A percentile compares a stretch with the other conserved stretches of the same genome.
These are phyloP conservation scores for Porites lutea DNA, from an alignment of 64 coral and sea anemone genomes.

Conservation along the genomic window DNA sequence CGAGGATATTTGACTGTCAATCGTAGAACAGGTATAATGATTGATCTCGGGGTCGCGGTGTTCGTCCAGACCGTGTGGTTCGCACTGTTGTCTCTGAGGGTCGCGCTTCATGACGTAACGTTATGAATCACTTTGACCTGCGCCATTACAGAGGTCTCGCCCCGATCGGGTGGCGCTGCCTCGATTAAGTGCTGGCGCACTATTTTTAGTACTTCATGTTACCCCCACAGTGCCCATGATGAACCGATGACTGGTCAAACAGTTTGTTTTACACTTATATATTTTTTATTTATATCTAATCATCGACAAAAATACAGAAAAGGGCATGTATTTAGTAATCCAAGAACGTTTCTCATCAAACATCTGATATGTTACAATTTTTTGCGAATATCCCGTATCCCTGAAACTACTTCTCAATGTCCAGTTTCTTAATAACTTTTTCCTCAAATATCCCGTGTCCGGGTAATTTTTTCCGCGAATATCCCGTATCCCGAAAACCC, in stretches of 20 bases:
- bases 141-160: too few relatives aligned
- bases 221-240: constrained; percentile 43
- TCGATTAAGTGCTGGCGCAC: too few relatives aligned
- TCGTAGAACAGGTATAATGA: too few relatives aligned
- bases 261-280: constrained; percentile 53
- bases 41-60: too few relatives aligned
- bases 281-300: constrained; percentile 18
- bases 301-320: constrained; percentile 6
- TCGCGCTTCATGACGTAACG: too few relatives aligned
- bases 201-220: too few relatives aligned
- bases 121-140: too few relatives aligned
- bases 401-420: constrained; percentile 19
- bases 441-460: constrained; percentile 22
- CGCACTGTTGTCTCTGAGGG: constrained; percentile 37
- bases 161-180: too few relatives aligned
- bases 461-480: background rate
- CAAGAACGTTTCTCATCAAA: constrained; percentile 16
- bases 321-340: constrained; percentile 16
- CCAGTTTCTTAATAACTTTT: background rate
- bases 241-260: constrained; percentile 38
- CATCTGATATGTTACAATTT: background rate
- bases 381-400: constrained; percentile 6
- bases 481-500: constrained; percentile 26
- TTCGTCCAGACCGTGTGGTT: constrained; percentile 31
- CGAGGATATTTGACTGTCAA: too few relatives aligned